phyloP scores from a whole-genome alignment of 2,888 invertebrate genomes.

The Tanypteryx hageni region DNA sequence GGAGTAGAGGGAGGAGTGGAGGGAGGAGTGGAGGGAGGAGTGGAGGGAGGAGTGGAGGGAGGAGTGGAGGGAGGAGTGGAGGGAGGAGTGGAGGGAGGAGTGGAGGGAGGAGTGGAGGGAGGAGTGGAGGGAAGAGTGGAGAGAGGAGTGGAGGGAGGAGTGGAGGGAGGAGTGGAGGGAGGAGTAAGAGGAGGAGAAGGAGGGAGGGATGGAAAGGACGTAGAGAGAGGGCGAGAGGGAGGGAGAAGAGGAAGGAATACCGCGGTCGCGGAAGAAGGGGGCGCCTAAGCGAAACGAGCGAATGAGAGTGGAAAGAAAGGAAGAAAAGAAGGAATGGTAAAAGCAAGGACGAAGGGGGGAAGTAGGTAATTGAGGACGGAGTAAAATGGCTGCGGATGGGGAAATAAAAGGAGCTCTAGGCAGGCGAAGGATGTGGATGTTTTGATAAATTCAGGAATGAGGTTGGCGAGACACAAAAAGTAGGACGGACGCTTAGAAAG shows the following conservation, averaged over 20 bases:
- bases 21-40: not conserved
- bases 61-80: not conserved
- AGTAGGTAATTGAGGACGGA: not conserved
- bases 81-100: not conserved
- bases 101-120: not conserved
- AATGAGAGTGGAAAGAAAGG: not conserved
- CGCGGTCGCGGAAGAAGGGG: not conserved
- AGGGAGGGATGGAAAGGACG: not conserved
- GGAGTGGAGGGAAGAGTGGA: conserved; percentile 7
- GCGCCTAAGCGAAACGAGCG: not conserved
- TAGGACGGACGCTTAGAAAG: too few relatives aligned
- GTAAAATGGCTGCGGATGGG: not conserved
- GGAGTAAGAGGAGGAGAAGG: not conserved
- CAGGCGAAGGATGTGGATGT: not conserved
- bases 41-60: not conserved
- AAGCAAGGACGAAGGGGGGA: not conserved
- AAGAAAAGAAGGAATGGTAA: not conserved
- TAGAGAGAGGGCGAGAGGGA: not conserved
- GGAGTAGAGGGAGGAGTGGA: not conserved
- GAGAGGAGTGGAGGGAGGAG: not conserved
- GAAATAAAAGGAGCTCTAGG: not conserved
- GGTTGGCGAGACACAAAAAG: too few relatives aligned
- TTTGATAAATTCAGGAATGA: not conserved
- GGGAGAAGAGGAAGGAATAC: not conserved
- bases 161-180: conserved; percentile 1